A percentile compares a stretch with the other conserved stretches of the same genome.
Conservation (phyloP, 23 tunicate species). For the Trididemnum miniatum region DNA sequence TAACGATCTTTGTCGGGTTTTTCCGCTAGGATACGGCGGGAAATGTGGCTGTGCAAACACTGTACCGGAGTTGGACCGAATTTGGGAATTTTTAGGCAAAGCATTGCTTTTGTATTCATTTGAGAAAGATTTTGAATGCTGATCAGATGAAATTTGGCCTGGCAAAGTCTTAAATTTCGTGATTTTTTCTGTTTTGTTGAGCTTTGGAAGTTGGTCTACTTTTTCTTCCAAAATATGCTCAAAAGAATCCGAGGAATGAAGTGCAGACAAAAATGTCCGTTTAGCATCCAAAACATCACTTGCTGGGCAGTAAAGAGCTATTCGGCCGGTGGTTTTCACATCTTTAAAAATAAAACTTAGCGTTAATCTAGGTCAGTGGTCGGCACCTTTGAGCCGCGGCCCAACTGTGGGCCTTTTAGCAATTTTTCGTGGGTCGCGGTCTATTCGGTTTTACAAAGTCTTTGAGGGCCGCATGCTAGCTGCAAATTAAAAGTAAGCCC, state of each 20-base stretch:
- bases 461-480: too few species aligned
- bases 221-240: background rate
- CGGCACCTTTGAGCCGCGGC: too few species aligned
- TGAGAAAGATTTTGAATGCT: slow-evolving; percentile 6
- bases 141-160: background rate
- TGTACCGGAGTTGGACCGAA: slow-evolving; percentile 7
- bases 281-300: slow-evolving; percentile 33
- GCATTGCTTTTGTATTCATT: background rate
- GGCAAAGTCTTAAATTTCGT: slow-evolving; percentile 2
- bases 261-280: slow-evolving; percentile 48
- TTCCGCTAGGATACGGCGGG: background rate
- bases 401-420: too few species aligned
- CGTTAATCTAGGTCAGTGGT: too few species aligned
- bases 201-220: too few species aligned
- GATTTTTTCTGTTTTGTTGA: too few species aligned
- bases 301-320: slow-evolving; percentile 56
- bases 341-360: slow-evolving; percentile 29
- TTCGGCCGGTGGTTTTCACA: slow-evolving; percentile 25
- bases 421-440: too few species aligned
- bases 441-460: too few species aligned
- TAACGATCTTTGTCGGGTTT: background rate
- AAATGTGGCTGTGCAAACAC: background rate
- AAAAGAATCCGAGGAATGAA: slow-evolving; percentile 8
- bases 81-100: background rate
- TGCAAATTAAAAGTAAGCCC: too few species aligned